Evolutionary conservation across 2,888 invertebrate genomes (phyloP).

Genomic region (Watsonalla cultraria): DNA sequence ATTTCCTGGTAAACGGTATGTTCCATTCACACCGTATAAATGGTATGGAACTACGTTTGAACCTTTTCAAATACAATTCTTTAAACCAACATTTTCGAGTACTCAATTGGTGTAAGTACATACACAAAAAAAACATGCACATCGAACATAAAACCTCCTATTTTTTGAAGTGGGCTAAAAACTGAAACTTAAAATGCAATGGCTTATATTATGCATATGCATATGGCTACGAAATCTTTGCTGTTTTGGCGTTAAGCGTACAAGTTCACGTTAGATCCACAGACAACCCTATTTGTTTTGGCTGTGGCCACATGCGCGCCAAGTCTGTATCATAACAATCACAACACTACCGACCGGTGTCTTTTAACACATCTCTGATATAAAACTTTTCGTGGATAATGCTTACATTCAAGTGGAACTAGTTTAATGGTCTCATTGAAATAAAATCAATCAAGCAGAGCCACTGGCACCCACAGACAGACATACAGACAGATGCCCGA

Average conservation of each 20-base stretch:
- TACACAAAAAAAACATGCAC: too few relatives aligned
- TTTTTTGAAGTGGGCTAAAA: too few relatives aligned
- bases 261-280: conserved; percentile 38
- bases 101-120: too few relatives aligned
- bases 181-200: not conserved
- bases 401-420: conserved; percentile 15
- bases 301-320: conserved; percentile 42
- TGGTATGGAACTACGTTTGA: too few relatives aligned
- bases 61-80: too few relatives aligned
- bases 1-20: too few relatives aligned
- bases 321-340: conserved; percentile 57
- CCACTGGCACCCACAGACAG: conserved; percentile 9
- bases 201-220: conserved; percentile 7
- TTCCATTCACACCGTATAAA: too few relatives aligned
- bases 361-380: conserved; percentile 42
- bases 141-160: too few relatives aligned
- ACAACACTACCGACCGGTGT: conserved; percentile 43
- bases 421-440: conserved; percentile 14
- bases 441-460: conserved; percentile 16
- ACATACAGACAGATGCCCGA: not conserved
- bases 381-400: conserved; percentile 34
- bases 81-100: too few relatives aligned
- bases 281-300: conserved; percentile 53
- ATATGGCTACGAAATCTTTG: conserved; percentile 19
- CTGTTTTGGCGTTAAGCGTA: conserved; percentile 41